Base-by-base conservation (phyloP, 2,888 invertebrate genomes). In the Acronicta aceris region DNA sequence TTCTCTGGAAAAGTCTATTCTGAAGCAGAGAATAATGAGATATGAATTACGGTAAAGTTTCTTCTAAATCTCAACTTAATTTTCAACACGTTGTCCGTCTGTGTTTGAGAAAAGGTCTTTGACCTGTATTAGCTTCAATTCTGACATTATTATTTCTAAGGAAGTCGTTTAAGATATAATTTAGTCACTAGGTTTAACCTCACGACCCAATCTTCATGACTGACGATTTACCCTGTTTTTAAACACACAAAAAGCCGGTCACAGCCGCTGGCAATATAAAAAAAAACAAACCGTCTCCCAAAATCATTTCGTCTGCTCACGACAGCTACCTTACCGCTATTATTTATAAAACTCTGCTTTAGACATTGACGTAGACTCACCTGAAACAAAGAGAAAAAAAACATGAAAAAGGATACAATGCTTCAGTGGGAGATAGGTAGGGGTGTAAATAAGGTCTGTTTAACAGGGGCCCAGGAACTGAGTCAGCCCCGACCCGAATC, bases 341-440 rank as follows among this genome's bases (percentile, higher is more conserved):
- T 76, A 74, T 79, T 81, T 77, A 79, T 75, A 68, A 78, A 80
- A 84, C 79, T 79, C 74, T 65, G 60, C 70, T 67, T 48, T 46
- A 65, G 73, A 55, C 84, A 82, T 86, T n/a, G n/a, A n/a, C 2
- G 72, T 60, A 74, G 64, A 65, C 86, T 88, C 81, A 92, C 92
- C 91, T 91, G 90, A 84, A 90, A 92, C 89, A 91, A 89, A 87
- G 54, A 79, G 21, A 76, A 71, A 68, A 74, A 72, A 65, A 81
- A 81, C 79, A 55, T 52, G 57, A 63, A 86, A 86, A 84, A 83
- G 58, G 66, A 81, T 83, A 83, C 81, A 83, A 82, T 83, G 79
- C 76, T 73, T 74, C 68, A 76, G 76, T 59, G 84, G 83, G 42
- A 60, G 56, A 13, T 15, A 21, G n/a, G 17, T 33, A 13, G 3